These are phyloP conservation scores for Phrynosoma platyrhinos DNA, from an alignment of 2,113 vertebrate species.

Conservation along the genomic window DNA sequence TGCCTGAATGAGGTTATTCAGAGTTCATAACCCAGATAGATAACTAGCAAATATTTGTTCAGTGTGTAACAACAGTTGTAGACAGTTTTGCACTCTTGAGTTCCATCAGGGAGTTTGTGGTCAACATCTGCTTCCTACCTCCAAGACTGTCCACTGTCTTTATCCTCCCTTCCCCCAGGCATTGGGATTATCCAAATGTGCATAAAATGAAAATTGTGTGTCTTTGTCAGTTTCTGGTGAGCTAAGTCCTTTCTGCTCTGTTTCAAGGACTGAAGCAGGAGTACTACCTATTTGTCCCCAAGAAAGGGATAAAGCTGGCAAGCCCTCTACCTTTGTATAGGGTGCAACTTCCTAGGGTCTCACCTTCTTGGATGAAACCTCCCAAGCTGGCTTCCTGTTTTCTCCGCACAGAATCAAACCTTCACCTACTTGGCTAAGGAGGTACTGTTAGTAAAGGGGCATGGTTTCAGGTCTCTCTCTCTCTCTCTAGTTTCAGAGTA, in stretches of 20 bases:
- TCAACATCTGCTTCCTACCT: constrained; percentile 53
- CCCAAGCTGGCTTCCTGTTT: too few relatives aligned
- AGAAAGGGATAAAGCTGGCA: background rate
- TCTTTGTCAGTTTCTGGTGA: background rate
- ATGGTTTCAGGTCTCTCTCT: too few relatives aligned
- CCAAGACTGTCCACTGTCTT: constrained; percentile 25
- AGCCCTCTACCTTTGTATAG: background rate
- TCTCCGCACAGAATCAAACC: too few relatives aligned
- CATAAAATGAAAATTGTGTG: background rate
- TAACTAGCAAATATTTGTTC: background rate
- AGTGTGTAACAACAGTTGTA: fast-evolving
- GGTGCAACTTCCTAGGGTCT: background rate
- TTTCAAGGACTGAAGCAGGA: background rate
- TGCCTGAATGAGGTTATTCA: constrained; percentile 1
- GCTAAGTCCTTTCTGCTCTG: background rate
- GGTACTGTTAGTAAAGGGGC: too few relatives aligned
- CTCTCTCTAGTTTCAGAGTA: too few relatives aligned
- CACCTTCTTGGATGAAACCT: background rate
- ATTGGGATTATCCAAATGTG: background rate
- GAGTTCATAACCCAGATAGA: constrained; percentile 13
- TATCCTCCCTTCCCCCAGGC: background rate
- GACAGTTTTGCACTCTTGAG: background rate
- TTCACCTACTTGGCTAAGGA: too few relatives aligned
- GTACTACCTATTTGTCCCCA: background rate
- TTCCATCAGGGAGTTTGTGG: background rate